Evolutionary conservation across 2,797 vertebrate species (phyloP).

Genomic region (Melanotaenia nigrans): DNA sequence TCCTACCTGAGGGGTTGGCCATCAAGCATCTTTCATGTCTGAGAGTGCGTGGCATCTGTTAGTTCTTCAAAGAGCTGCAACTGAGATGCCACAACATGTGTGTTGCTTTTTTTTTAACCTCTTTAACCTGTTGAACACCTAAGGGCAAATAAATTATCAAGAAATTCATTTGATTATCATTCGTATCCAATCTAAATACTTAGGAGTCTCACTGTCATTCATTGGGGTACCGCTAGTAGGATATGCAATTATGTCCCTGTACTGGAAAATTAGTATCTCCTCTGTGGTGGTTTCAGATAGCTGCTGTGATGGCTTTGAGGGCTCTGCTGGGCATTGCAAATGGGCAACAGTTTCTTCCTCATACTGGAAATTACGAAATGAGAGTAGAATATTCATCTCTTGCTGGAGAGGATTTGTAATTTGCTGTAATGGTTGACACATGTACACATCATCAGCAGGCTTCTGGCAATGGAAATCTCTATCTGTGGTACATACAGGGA

Average conservation of each 20-base stretch:
- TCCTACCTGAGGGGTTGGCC: conserved; percentile 53
- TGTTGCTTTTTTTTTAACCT: conserved; percentile 20
- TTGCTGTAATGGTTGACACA: conserved; percentile 82
- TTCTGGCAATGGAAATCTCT: conserved; percentile 66
- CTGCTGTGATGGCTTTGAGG: conserved; percentile 51
- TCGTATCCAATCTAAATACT: background rate
- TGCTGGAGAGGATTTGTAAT: conserved; percentile 75
- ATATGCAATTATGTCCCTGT: conserved; percentile 39
- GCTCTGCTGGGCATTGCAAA: conserved; percentile 53
- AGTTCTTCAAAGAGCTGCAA: conserved; percentile 59
- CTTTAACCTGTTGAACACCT: background rate
- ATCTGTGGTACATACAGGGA: conserved; percentile 39
- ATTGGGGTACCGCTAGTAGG: conserved; percentile 29
- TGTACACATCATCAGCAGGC: conserved; percentile 65
- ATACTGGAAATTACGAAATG: conserved; percentile 77
- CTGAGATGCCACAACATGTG: conserved; percentile 47
- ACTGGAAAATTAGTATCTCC: conserved; percentile 38
- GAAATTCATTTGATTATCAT: conserved; percentile 4
- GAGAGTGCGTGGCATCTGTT: conserved; percentile 46
- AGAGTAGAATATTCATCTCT: conserved; percentile 71
- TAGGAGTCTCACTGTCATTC: conserved; percentile 16
- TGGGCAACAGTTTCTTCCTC: conserved; percentile 66
- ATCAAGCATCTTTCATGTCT: conserved; percentile 40
- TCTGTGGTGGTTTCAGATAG: conserved; percentile 47
- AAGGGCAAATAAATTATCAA: background rate